A percentile compares a stretch with the other conserved stretches of the same genome.
These are phyloP conservation scores for Brachionus rotundiformis DNA, from an alignment of 1,140 invertebrate genomes.

Conservation along the genomic window DNA sequence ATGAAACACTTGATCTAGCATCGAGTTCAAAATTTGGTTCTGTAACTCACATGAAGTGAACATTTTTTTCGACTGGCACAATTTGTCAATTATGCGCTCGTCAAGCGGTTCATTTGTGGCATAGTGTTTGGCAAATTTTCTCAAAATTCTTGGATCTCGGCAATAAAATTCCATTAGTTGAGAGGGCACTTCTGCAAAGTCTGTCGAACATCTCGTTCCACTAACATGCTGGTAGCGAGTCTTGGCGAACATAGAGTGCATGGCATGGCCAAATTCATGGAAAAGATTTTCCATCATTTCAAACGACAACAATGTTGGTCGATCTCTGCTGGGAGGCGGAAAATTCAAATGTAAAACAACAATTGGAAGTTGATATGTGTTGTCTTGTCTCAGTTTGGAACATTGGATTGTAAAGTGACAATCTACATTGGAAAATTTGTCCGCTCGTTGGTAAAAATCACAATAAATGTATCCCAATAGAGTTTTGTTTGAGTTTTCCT, in stretches of 20 bases:
- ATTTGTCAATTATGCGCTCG: slow-evolving; percentile 71
- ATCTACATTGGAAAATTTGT: slow-evolving; percentile 87
- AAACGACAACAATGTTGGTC: slow-evolving; percentile 78
- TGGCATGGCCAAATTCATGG: slow-evolving; percentile 98
- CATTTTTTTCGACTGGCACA: slow-evolving; percentile 48
- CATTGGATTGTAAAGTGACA: slow-evolving; percentile 98
- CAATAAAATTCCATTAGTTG: slow-evolving; percentile 98
- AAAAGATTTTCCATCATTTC: slow-evolving; percentile 86
- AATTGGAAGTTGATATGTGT: slow-evolving; percentile 83
- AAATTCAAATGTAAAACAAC: slow-evolving; percentile 91
- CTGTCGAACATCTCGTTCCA: slow-evolving; percentile 89
- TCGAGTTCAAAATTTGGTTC: slow-evolving; percentile 82
- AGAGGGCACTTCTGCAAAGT: slow-evolving; percentile 97
- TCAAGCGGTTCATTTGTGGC: slow-evolving; percentile 82
- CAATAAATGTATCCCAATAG: slow-evolving; percentile 92
- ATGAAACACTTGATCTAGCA: slow-evolving; percentile 86
- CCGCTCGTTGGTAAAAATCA: slow-evolving; percentile 85
- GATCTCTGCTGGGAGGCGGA: slow-evolving; percentile 67
- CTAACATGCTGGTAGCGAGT: slow-evolving; percentile 95
- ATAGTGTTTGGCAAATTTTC: slow-evolving; percentile 81
- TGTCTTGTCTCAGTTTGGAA: slow-evolving; percentile 77
- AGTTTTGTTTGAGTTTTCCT: slow-evolving; percentile 69
- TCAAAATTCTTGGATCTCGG: slow-evolving; percentile 75
- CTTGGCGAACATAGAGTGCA: slow-evolving; percentile 93
- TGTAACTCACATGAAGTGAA: slow-evolving; percentile 73